Percentiles rank a stretch among this genome's conserved stretches.
Evolutionary conservation across 2,888 invertebrate genomes (phyloP).

Genomic region (Drosophila niveifrons): DNA sequence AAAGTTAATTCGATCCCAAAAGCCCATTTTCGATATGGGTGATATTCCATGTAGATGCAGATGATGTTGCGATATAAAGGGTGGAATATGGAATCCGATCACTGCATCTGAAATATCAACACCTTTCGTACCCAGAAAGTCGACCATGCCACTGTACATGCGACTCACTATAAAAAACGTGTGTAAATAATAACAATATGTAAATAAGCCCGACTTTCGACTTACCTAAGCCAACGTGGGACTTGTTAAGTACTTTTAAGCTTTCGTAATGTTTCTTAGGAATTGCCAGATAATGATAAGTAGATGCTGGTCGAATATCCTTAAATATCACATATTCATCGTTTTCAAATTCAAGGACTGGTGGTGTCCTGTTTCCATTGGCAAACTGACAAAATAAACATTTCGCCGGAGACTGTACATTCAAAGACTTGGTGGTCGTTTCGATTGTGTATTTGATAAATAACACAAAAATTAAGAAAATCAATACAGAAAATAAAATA

Average conservation of each 20-base stretch:
- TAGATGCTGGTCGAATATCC: constrained; percentile 93
- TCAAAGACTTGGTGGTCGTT: neutral
- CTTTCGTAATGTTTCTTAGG: constrained; percentile 92
- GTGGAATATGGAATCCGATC: constrained; percentile 96
- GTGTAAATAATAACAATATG: constrained; percentile 1
- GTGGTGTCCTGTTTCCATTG: constrained; percentile 86
- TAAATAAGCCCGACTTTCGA: neutral
- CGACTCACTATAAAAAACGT: constrained; percentile 88
- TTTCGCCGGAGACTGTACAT: constrained; percentile 44
- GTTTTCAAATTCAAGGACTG: constrained; percentile 90
- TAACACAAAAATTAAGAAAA: constrained; percentile 8
- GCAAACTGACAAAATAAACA: constrained; percentile 93
- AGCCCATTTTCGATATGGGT: constrained; percentile 91
- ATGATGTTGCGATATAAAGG: constrained; percentile 93
- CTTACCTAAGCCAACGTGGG: constrained; percentile 91
- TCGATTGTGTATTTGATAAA: constrained; percentile 28
- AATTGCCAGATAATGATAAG: constrained; percentile 92
- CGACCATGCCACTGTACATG: constrained; percentile 87
- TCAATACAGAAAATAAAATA: constrained; percentile 13
- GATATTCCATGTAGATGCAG: constrained; percentile 93
- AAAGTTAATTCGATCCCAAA: constrained; percentile 89
- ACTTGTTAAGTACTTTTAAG: constrained; percentile 88
- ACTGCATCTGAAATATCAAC: constrained; percentile 86
- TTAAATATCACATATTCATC: constrained; percentile 92
- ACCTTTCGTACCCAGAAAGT: constrained; percentile 86